Base-by-base conservation (phyloP, 2,888 invertebrate genomes). In the Palloptera scutellata region DNA sequence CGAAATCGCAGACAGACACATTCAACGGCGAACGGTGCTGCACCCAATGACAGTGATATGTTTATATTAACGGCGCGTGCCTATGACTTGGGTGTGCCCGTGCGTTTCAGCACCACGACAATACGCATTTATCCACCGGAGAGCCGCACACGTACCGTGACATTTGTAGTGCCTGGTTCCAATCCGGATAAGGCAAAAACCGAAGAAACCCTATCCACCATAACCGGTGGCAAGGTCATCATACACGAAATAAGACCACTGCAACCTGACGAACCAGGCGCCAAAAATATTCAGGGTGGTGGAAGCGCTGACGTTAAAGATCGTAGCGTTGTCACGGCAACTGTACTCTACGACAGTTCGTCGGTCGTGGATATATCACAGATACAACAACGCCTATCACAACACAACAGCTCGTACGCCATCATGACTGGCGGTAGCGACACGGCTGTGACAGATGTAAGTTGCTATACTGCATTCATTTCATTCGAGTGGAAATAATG, bases 41-140 rank as follows among this genome's bases (percentile, higher is more conserved):
- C 57, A 11, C 53, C 70, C 0, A 67, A 66, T 15, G 75, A 75
- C 4, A 65, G 70, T 43, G 77, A 78, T 58, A 67, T 83, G 55
- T 90, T 89, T 73, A 87, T 89, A n/a, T 83, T 95, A 8, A 91
- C 88, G 64, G 89, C 92, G 13, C 87, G 93, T 79, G 95, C 94
- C 1, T 94, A 93, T 79, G 96, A 96, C 85, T 87, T 93, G 70
- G 95, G 96, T 0, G 89, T 93, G 1, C 96, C 96, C 1, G 91
- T 91, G 79, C 86, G 91, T 67, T 91, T 88, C 73, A 89, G 91
- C 17, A 90, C 90, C 45, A 90, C 92, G 13, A 89, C 89, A 67
- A 90, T 96, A 8, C 89, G 91, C 76, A 88, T 95, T 67, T 92
- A 91, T 84, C 92, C 92, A 61, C 91, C 92, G 72, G 95, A 91